phyloP scores from a whole-genome alignment of 2,797 vertebrate species.

The Pterois miles region DNA sequence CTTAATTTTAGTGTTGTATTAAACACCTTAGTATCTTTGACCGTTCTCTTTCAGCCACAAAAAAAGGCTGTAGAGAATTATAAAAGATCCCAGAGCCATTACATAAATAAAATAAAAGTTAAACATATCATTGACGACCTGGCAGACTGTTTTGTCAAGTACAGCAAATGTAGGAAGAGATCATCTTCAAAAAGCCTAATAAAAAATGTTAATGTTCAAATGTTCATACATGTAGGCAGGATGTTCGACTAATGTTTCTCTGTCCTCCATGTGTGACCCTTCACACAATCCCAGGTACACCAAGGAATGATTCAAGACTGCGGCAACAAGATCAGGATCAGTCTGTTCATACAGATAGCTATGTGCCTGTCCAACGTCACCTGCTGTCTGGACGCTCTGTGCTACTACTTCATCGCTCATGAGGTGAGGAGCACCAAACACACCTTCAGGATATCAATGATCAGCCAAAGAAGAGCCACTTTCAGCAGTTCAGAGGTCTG shows the following conservation, averaged over 20 bases:
- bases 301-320: slow-evolving; percentile 82
- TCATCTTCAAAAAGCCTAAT: not conserved
- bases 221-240: no score
- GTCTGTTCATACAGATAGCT: slow-evolving; percentile 87
- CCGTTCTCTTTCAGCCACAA: not conserved
- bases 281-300: slow-evolving; percentile 71
- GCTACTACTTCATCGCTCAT: slow-evolving; percentile 90
- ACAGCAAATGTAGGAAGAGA: not conserved
- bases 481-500: slow-evolving; percentile 76
- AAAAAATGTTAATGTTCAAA: not conserved
- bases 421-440: slow-evolving; percentile 80
- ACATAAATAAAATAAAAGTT: not conserved
- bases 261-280: not conserved
- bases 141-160: not conserved
- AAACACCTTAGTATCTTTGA: not conserved
- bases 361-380: slow-evolving; percentile 90
- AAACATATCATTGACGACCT: not conserved
- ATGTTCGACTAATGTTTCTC: not conserved
- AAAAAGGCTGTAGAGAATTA: not conserved
- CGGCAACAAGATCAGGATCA: slow-evolving; percentile 71
- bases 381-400: slow-evolving; percentile 91
- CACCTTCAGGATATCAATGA: slow-evolving; percentile 43
- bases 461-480: slow-evolving; percentile 60
- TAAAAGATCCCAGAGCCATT: not conserved
- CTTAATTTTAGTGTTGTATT: not conserved